Base-by-base conservation (phyloP, 2,797 vertebrate genomes). In the Amphiprion clarkii region DNA sequence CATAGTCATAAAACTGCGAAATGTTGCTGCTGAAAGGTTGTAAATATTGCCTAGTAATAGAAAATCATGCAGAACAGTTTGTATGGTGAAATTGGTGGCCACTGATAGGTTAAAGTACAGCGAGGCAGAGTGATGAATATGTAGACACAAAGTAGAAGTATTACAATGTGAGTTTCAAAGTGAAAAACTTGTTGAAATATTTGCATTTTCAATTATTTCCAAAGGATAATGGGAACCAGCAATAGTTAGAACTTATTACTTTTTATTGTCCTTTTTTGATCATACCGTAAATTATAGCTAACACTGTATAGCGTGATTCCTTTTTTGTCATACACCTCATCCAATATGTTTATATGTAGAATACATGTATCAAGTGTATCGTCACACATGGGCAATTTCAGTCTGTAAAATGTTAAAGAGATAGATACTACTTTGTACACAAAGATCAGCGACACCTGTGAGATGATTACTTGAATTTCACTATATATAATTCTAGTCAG, bases 171-270 rank as follows among this genome's bases (percentile, higher is more conserved):
- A 25, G 12, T 12, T 52, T 73, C 46, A 13, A 71, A 33, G 66
- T 72, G 23, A 58, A 79, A 76, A 54, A 63, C 29, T 53, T 12
- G 49, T 60, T 60, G 4, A 54, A 69, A 57, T 65, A 52, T 65
- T 65, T 68, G 40, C 56, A 74, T 71, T 55, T 77, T 56, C 42
- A 21, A 36, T 39, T 53, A 42, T 60, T 40, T 68, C 54, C 53
- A 42, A 63, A 68, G 59, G 31, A 40, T 66, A 51, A 81, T 67
- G 14, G 65, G 31, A 76, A 70, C 70, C 59, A 8, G 19, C 40
- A 66, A 40, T n/a, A 67, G n/a, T 70, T 19, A 12, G 42, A 69
- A 46, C 29, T 64, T 76, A 65, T 65, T 67, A 49, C 54, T 67
- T 62, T 54, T 55, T 42, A 52, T 71, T 71, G 74, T 51, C 53